Percentiles rank a stretch among this genome's conserved stretches.
Conservation (phyloP, 37 sponge, comb jelly and placozoan genomes). For the Trichoplax adhaerens region DNA sequence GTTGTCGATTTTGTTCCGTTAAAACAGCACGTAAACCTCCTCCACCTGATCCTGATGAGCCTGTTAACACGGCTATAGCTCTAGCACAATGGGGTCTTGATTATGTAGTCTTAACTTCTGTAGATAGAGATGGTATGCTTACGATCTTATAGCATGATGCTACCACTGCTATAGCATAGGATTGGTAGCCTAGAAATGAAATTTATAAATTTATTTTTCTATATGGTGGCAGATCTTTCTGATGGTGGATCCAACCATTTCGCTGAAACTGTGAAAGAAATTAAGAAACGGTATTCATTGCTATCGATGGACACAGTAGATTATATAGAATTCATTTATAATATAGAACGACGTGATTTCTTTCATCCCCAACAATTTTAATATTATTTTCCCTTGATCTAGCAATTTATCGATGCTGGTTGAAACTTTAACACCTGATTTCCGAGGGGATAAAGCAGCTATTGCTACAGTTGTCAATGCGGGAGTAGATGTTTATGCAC, state of each 20-base stretch:
- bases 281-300: conserved; percentile 38
- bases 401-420: conserved; percentile 59
- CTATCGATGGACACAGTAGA: not conserved
- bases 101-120: conserved; percentile 95
- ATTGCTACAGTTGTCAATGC: conserved; percentile 51
- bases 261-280: conserved; percentile 72
- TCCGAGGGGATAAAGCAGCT: conserved; percentile 53
- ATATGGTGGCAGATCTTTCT: conserved; percentile 39
- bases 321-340: not conserved
- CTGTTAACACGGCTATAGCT: conserved; percentile 77
- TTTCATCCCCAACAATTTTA: not conserved
- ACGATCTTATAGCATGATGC: not conserved
- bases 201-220: not conserved
- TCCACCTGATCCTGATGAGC: conserved; percentile 91
- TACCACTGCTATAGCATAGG: too few relatives aligned
- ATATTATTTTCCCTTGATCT: not conserved
- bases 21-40: conserved; percentile 83
- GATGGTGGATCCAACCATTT: conserved; percentile 88
- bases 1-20: conserved; percentile 97
- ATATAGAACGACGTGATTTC: not conserved
- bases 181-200: too few relatives aligned
- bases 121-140: conserved; percentile 88
- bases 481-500: conserved; percentile 94
- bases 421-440: conserved; percentile 92
- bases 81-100: conserved; percentile 65